phyloP scores from a whole-genome alignment of 2,888 invertebrate species.

The Gymnoscelis rufifasciata region DNA sequence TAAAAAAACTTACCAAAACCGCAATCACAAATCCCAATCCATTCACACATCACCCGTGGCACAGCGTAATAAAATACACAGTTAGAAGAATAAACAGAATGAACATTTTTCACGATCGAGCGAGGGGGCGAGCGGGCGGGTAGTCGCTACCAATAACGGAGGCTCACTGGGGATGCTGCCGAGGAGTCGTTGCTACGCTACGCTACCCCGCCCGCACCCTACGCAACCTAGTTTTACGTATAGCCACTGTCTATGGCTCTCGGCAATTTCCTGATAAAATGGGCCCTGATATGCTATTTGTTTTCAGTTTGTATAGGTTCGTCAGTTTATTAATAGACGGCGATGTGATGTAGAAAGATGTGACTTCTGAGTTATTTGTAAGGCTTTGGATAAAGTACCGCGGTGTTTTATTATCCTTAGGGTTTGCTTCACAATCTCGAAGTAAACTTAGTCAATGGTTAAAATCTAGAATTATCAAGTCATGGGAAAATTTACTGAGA shows the following conservation, averaged over 20 bases:
- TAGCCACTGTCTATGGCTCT: constrained; percentile 71
- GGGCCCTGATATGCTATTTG: constrained; percentile 51
- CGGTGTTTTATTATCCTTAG: no score
- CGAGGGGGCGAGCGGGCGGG: constrained; percentile 43
- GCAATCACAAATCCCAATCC: constrained; percentile 51
- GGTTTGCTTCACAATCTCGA: no score
- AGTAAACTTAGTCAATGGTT: no score
- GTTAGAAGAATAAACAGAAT: constrained; percentile 68
- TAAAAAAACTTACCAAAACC: constrained; percentile 36
- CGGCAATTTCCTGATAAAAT: constrained; percentile 73
- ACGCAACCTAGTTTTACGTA: constrained; percentile 75
- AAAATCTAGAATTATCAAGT: no score
- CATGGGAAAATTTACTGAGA: no score
- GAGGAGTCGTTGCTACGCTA: constrained; percentile 65
- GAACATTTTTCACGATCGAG: constrained; percentile 54
- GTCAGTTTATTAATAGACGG: constrained; percentile 14
- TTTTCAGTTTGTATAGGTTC: constrained; percentile 32
- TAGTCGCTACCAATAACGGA: constrained; percentile 48
- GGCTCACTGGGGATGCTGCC: constrained; percentile 75
- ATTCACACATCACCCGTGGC: constrained; percentile 57
- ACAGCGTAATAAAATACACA: constrained; percentile 71
- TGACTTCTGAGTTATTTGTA: no score
- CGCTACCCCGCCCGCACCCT: constrained; percentile 67
- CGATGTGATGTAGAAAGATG: neutral
- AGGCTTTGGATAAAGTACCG: no score